These are phyloP conservation scores for Coreius guichenoti DNA, from an alignment of 2,797 vertebrate species.

Conservation along the genomic window DNA sequence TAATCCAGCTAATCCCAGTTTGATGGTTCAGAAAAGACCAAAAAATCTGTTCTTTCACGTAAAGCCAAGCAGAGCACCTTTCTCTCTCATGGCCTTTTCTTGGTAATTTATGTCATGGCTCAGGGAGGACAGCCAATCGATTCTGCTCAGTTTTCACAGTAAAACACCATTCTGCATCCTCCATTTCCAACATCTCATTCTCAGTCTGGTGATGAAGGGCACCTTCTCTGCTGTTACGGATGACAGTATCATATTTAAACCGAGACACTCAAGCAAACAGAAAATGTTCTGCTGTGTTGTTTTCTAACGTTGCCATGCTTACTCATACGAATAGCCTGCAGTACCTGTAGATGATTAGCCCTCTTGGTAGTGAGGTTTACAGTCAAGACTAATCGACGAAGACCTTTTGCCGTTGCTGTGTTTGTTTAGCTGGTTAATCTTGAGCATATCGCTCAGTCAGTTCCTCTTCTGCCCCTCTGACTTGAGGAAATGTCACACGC, in stretches of 20 bases:
- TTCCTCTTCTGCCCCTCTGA: conserved; percentile 47
- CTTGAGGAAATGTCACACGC: conserved; percentile 69
- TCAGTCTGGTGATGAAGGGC: conserved; percentile 50
- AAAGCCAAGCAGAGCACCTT: conserved; percentile 40
- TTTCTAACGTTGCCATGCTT: not conserved
- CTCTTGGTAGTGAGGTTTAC: conserved; percentile 5
- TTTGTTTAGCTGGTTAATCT: conserved; percentile 51
- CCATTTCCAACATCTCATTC: conserved; percentile 33
- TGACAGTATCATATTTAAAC: conserved; percentile 37
- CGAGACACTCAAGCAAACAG: conserved; percentile 12
- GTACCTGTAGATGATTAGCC: conserved; percentile 3
- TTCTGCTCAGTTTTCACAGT: conserved; percentile 56
- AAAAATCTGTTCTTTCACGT: not conserved
- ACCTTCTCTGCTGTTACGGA: conserved; percentile 47
- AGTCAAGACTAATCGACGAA: not conserved
- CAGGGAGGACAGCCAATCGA: conserved; percentile 33
- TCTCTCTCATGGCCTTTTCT: conserved; percentile 41
- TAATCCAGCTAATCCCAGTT: not conserved
- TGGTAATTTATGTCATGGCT: conserved; percentile 52
- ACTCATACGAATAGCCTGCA: not conserved
- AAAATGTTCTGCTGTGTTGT: conserved; percentile 7
- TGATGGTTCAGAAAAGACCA: not conserved
- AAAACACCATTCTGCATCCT: conserved; percentile 31
- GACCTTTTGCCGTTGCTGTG: conserved; percentile 17
- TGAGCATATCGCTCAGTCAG: conserved; percentile 52